Percentiles rank a stretch among this genome's conserved stretches.
Evolutionary conservation across 2,113 vertebrate genomes (phyloP).

Genomic region (Dicaeum eximium): DNA sequence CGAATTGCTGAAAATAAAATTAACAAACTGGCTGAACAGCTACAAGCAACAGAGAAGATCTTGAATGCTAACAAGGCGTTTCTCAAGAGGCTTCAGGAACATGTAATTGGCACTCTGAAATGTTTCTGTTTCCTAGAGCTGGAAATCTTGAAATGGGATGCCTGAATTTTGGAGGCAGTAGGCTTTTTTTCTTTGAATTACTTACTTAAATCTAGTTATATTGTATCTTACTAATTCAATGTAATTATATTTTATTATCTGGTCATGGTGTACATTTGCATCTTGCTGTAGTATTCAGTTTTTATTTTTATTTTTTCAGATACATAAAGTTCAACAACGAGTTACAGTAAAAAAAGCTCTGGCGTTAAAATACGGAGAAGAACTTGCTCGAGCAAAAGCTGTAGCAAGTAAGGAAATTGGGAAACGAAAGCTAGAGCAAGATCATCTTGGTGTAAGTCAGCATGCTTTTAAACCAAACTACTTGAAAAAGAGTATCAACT

Average conservation of each 20-base stretch:
- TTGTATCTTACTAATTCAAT: neutral
- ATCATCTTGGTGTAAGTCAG: conserved; percentile 76
- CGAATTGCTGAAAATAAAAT: conserved; percentile 88
- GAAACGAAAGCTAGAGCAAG: conserved; percentile 79
- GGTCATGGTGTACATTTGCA: neutral
- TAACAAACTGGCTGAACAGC: conserved; percentile 86
- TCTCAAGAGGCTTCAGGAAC: conserved; percentile 93
- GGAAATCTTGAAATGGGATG: neutral
- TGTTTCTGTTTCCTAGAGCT: neutral
- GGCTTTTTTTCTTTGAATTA: neutral
- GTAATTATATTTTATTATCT: neutral
- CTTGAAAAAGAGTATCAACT: neutral
- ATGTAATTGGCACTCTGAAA: conserved; percentile 73
- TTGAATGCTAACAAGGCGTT: conserved; percentile 83
- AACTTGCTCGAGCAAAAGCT: conserved; percentile 83
- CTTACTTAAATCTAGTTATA: neutral
- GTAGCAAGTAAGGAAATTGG: conserved; percentile 77
- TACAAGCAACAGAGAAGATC: conserved; percentile 90
- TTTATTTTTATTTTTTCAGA: conserved; percentile 65
- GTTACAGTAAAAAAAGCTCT: conserved; percentile 86
- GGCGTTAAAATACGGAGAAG: conserved; percentile 80
- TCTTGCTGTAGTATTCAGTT: neutral
- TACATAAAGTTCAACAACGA: conserved; percentile 88
- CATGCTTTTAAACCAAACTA: neutral
- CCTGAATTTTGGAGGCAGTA: neutral